Evolutionary conservation across 2,888 invertebrate species (phyloP).

Genomic region (Sarcophaga carnaria): DNA sequence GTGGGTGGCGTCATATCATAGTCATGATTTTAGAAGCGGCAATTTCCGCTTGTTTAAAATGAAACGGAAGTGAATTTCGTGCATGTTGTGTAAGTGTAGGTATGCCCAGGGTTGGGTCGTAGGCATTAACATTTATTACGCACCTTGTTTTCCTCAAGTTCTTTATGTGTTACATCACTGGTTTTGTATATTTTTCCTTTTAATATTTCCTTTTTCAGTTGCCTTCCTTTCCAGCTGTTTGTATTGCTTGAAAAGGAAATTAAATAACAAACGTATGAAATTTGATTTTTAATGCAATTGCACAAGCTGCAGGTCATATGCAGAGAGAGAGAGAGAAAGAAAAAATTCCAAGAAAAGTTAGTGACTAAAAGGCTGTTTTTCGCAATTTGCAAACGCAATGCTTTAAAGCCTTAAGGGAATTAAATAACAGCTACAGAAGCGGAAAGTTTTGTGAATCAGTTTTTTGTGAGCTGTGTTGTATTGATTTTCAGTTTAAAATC

Average conservation of each 20-base stretch:
- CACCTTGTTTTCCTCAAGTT: background rate
- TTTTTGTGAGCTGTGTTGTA: too few relatives aligned
- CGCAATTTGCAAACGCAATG: too few relatives aligned
- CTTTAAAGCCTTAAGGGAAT: too few relatives aligned
- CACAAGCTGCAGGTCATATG: background rate
- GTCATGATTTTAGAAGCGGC: constrained; percentile 37
- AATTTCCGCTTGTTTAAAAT: constrained; percentile 61
- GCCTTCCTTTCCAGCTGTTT: background rate
- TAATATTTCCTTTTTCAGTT: background rate
- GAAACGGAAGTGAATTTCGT: constrained; percentile 59
- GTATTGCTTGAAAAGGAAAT: constrained; percentile 7
- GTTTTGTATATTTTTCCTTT: background rate
- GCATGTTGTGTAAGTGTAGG: constrained; percentile 32
- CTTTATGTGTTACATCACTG: background rate
- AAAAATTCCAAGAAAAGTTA: background rate
- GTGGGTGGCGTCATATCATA: background rate
- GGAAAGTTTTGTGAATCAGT: too few relatives aligned
- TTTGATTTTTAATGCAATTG: background rate
- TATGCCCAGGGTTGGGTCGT: background rate
- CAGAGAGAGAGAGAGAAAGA: background rate
- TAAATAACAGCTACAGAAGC: too few relatives aligned
- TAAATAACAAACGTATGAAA: background rate
- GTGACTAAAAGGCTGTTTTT: too few relatives aligned
- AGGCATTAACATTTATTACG: background rate
- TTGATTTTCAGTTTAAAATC: too few relatives aligned